These are phyloP conservation scores for Glyptemys insculpta DNA, from an alignment of 2,797 vertebrate genomes.

Conservation along the genomic window DNA sequence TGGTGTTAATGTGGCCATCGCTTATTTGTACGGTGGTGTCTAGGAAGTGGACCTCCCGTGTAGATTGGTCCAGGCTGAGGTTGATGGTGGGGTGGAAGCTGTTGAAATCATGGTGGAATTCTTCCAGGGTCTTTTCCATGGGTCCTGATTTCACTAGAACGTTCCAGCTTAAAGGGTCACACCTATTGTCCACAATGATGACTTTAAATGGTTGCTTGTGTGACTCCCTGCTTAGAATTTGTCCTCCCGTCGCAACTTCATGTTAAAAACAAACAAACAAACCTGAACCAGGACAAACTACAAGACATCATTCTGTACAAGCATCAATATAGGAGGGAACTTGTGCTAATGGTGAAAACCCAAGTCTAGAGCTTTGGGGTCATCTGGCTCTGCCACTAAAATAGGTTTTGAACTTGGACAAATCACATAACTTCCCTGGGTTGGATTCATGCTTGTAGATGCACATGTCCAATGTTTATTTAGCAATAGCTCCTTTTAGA, in stretches of 20 bases:
- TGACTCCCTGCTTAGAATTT: neutral
- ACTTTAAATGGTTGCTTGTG: neutral
- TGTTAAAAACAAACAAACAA: neutral
- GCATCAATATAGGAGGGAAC: neutral
- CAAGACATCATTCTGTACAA: accelerated
- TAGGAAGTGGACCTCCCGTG: no score
- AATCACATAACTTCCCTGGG: neutral
- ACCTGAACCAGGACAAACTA: neutral
- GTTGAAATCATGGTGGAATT: no score
- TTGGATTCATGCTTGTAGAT: neutral
- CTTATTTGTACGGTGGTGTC: no score
- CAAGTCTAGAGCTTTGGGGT: neutral
- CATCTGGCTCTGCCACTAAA: neutral
- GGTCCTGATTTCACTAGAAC: neutral
- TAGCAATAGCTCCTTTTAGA: neutral
- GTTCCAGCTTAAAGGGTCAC: neutral
- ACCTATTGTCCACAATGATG: neutral
- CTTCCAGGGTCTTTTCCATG: no score
- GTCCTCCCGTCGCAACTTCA: no score
- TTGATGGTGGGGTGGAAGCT: no score
- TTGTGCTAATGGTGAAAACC: accelerated
- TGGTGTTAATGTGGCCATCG: no score
- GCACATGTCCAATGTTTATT: accelerated
- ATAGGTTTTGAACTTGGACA: accelerated
- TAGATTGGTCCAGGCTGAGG: no score